A percentile compares a stretch with the other conserved stretches of the same genome.
Evolutionary conservation across 2,113 vertebrate species (phyloP).

Genomic region (Litocranius walleri): DNA sequence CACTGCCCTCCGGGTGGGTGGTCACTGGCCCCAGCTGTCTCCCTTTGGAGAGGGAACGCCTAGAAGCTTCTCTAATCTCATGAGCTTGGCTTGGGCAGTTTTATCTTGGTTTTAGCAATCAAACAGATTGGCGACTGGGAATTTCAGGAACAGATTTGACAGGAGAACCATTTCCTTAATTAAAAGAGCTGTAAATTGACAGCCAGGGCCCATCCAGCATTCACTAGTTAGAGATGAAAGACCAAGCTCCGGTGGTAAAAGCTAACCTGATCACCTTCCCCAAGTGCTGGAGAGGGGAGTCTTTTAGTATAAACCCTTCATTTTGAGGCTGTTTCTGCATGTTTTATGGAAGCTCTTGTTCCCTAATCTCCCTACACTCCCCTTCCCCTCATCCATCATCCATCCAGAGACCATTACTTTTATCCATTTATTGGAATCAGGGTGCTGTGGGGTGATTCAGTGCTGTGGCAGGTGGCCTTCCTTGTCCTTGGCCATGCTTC

Average conservation of each 20-base stretch:
- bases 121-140: not conserved
- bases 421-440: not conserved
- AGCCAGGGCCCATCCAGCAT: not conserved
- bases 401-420: not conserved
- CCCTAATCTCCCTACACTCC: not conserved
- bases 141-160: conserved; percentile 2
- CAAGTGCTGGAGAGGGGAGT: no score
- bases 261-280: not conserved
- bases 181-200: not conserved
- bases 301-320: not conserved
- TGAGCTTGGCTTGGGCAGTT: not conserved
- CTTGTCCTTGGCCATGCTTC: accelerated
- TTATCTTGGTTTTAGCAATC: not conserved
- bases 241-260: not conserved
- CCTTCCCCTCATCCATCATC: not conserved
- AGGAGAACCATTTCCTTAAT: not conserved
- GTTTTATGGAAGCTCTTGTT: not conserved
- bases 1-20: not conserved
- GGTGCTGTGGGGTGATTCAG: not conserved
- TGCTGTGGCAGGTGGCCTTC: not conserved
- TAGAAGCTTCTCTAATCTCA: not conserved
- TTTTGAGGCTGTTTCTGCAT: not conserved
- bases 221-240: not conserved
- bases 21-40: not conserved
- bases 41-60: not conserved